Evolutionary conservation across 2,888 invertebrate genomes (phyloP), one percentile per base, ranked within the genome.

Genomic region (Tuta absoluta): DNA sequence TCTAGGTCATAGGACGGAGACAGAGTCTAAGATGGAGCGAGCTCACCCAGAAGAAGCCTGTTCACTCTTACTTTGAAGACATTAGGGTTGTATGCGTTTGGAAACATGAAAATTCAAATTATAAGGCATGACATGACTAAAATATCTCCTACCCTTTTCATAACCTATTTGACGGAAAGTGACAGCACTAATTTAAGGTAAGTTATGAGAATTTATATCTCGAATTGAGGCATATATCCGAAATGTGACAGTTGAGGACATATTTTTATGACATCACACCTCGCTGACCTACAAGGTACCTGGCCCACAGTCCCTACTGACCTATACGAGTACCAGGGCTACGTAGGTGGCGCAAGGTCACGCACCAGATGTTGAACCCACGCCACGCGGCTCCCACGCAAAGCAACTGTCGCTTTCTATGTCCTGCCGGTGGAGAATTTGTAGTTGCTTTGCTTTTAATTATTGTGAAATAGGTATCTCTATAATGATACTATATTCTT

Each of bases 351-450:
- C 71, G 71, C 74, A 85, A 87, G 89, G 86, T 71, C 77, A 72
- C 67, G 69, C 67, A 77, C 76, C 85, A 86, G 85, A 86, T 87
- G 87, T 79, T 45, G 68, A 79, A 71, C 87, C 84, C 72, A 85
- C 88, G 71, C 67, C 69, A 74, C 84, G 45, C n/a, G n/a, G n/a
- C n/a, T n/a, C 60, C 60, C n/a, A 7, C 60, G 41, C 37, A 10
- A 8, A 1, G 12, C 45, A 1, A 21, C 45, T 24, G 73, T 69
- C 66, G 68, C 67, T 68, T 69, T 68, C 70, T 73, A 74, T 24
- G 72, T 71, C 68, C 68, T 72, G 49, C 57, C 72, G 63, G 33
- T 56, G 28, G 33, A 28, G 45, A 45, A 45, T 45, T 45, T 45
- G 45, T 45, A 45, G 17, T n/a, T 4, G 17, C 17, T 3, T 14